A percentile compares a stretch with the other conserved stretches of the same genome.
phyloP scores from a whole-genome alignment of 1,140 invertebrate species.

The Micrasema longulum region DNA sequence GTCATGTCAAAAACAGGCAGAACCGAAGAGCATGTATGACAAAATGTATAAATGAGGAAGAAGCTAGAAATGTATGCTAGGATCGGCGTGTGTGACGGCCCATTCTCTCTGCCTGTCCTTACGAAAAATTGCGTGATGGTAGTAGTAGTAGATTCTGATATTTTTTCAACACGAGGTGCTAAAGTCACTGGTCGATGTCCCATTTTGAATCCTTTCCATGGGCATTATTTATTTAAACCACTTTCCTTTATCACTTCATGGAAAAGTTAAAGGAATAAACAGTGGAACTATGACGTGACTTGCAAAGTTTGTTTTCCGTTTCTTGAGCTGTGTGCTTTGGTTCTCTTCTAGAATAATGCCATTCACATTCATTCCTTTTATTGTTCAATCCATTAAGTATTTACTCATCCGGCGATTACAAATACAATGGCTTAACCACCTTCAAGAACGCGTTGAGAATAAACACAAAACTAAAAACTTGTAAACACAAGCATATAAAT shows the following conservation, averaged over 20 bases:
- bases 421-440: too few species aligned
- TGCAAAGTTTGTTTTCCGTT: slow-evolving; percentile 31
- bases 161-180: neutral
- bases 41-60: too few species aligned
- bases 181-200: slow-evolving; percentile 10
- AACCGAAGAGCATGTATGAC: too few species aligned
- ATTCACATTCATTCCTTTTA: slow-evolving; percentile 16
- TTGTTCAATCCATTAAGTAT: slow-evolving; percentile 9
- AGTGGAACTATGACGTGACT: slow-evolving; percentile 32
- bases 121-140: too few species aligned
- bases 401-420: too few species aligned
- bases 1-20: too few species aligned
- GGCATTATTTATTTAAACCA: slow-evolving; percentile 34
- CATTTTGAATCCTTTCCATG: slow-evolving; percentile 34
- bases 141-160: too few species aligned
- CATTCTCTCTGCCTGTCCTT: neutral
- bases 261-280: slow-evolving; percentile 27
- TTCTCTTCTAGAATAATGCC: slow-evolving; percentile 16
- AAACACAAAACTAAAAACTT: too few species aligned
- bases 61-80: too few species aligned
- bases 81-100: neutral
- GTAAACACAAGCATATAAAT: too few species aligned
- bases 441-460: too few species aligned
- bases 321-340: slow-evolving; percentile 20
- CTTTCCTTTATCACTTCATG: slow-evolving; percentile 15